These are phyloP conservation scores for Tridacna gigas DNA, from an alignment of 2,888 invertebrate species.

Conservation along the genomic window DNA sequence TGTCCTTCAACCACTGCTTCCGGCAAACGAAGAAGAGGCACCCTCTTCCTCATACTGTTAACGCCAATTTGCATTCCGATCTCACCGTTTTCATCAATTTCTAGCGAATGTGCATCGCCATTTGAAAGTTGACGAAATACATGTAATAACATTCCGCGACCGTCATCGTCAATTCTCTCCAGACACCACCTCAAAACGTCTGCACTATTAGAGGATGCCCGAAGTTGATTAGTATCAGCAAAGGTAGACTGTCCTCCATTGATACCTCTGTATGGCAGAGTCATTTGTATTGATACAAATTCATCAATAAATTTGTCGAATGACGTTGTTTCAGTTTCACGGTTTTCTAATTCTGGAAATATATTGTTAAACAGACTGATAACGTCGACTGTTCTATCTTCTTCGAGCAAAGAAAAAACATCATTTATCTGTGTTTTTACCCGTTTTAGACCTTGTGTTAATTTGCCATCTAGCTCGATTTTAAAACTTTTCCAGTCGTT, in stretches of 20 bases:
- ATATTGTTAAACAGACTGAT: background rate
- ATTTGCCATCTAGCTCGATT: background rate
- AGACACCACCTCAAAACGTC: background rate
- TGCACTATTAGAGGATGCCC: background rate
- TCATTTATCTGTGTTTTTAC: background rate
- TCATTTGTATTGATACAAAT: background rate
- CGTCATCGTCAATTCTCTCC: background rate
- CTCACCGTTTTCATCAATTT: background rate
- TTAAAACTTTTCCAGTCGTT: background rate
- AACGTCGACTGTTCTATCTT: background rate
- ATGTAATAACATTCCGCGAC: background rate
- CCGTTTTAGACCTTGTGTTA: background rate
- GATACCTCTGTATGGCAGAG: constrained; percentile 5
- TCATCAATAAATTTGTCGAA: background rate
- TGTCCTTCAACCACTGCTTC: background rate
- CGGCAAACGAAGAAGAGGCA: background rate
- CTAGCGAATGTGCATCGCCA: background rate
- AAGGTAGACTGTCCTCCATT: background rate
- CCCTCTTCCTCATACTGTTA: no score
- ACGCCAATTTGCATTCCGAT: background rate
- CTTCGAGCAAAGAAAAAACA: background rate
- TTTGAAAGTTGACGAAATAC: background rate
- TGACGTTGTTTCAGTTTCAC: background rate
- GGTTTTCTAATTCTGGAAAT: background rate
- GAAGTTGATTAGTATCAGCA: background rate